These are phyloP conservation scores for Choristoneura fumiferana DNA, from an alignment of 1,140 invertebrate genomes.

Conservation along the genomic window DNA sequence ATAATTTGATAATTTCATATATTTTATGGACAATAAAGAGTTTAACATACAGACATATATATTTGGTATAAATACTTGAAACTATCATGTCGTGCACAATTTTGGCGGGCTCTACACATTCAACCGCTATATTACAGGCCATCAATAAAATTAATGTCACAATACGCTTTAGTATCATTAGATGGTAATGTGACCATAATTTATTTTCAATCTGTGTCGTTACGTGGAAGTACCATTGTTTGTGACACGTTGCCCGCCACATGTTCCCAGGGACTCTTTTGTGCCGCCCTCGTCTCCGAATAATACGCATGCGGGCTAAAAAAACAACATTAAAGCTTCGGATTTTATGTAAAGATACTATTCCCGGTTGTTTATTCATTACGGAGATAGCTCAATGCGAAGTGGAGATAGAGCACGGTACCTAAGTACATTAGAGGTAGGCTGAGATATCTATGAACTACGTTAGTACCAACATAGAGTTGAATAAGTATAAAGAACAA, in stretches of 20 bases:
- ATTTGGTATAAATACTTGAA: too few species aligned
- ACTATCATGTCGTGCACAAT: too few species aligned
- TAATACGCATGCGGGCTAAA: slow-evolving; percentile 13
- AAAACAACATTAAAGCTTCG: slow-evolving; percentile 11
- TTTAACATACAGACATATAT: too few species aligned
- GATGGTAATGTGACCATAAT: slow-evolving; percentile 9
- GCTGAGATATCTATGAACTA: too few species aligned
- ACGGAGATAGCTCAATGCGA: neutral
- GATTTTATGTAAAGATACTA: slow-evolving; percentile 18
- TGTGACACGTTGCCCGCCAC: slow-evolving; percentile 2
- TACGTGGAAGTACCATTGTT: slow-evolving; percentile 10
- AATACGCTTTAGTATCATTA: slow-evolving; percentile 13
- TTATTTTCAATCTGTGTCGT: slow-evolving; percentile 16
- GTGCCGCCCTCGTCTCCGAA: slow-evolving; percentile 10
- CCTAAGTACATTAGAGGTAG: too few species aligned
- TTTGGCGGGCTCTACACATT: too few species aligned
- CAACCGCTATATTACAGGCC: too few species aligned
- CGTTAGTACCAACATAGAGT: too few species aligned
- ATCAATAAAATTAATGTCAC: slow-evolving; percentile 17
- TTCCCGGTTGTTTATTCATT: neutral
- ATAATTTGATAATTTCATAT: too few species aligned
- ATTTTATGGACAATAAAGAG: too few species aligned
- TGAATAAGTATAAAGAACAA: too few species aligned
- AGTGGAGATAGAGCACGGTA: neutral
- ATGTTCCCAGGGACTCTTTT: slow-evolving; percentile 14